Evolutionary conservation across 2,113 vertebrate species (phyloP).

Genomic region (Antigone vipio): DNA sequence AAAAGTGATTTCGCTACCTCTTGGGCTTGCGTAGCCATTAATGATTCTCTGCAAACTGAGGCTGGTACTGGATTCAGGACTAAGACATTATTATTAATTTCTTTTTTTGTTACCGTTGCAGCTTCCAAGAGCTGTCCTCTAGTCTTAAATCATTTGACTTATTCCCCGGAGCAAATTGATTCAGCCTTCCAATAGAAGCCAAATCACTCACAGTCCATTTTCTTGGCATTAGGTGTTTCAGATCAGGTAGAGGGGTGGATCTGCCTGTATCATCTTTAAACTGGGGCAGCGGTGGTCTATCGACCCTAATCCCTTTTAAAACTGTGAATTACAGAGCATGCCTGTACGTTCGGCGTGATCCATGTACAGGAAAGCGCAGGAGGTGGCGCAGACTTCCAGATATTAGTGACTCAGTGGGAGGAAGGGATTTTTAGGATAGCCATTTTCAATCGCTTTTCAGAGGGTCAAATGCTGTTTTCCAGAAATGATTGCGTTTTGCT

Average conservation of each 20-base stretch:
- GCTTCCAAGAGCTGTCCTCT: background rate
- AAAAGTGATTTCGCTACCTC: background rate
- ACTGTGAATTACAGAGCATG: background rate
- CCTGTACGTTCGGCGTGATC: background rate
- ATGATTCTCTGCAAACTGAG: background rate
- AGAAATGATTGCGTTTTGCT: background rate
- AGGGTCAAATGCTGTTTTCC: background rate
- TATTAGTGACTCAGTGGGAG: background rate
- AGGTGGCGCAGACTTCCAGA: background rate
- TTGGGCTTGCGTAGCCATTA: background rate
- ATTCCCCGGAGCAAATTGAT: background rate
- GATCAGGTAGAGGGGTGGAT: background rate
- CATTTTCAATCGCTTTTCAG: background rate
- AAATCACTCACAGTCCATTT: background rate
- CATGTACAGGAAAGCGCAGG: background rate
- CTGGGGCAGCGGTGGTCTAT: background rate
- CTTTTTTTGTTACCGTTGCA: background rate
- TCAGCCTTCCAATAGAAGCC: background rate
- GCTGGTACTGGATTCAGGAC: background rate
- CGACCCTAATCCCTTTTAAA: background rate
- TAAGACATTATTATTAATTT: background rate
- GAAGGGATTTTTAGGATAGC: background rate
- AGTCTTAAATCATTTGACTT: background rate
- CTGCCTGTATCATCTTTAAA: fast-evolving
- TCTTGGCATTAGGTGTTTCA: background rate